Evolutionary conservation across 2,888 invertebrate genomes (phyloP), one percentile per base, ranked within the genome.

Genomic region (Geophilus truncorum): DNA sequence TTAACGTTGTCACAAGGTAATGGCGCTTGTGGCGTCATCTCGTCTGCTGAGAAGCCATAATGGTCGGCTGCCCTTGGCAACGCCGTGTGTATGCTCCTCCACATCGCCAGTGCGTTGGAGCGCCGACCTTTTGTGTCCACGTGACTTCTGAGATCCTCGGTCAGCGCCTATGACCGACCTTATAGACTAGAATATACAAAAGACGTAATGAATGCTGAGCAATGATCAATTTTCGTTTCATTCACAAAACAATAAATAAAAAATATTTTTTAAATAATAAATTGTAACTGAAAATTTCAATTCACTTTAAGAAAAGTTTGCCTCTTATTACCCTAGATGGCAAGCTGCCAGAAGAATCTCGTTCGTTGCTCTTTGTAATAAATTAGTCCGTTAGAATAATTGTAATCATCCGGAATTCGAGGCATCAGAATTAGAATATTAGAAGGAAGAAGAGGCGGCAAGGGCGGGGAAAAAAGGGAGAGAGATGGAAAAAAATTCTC

Each of bases 11-110:
- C 32, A 77, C 77, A 34, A 18, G 32, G 77, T 77, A 77, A 77
- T 77, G 77, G 77, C 34, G 77, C 34, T 32, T 18, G 36, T 77
- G 77, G 77, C 77, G 77, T 36, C 77, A 77, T 36, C 77, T 32
- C 36, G 77, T 77, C 77, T 77, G 77, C 15, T 36, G 77, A 77
- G 77, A 32, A 77, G 36, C 77, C 77, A 77, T 77, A 77, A 77
- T 77, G 77, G 77, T 36, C 77, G 77, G 36, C 34, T 36, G 77
- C 34, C 77, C 77, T 34, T 34, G 77, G 77, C 36, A 77, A 77
- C 36, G 77, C 34, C 77, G 70, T 70, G 70, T 70, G 23, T 62
- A 7, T 34, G n/a, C 40, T 40, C 4, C 57, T 62, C 70, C 25
- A 4, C 28, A 10, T n/a, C 10, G 10, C 23, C 70, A 70, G n/a